Evolutionary conservation across 2,113 vertebrate species (phyloP).

Genomic region (Glareola pratincola): DNA sequence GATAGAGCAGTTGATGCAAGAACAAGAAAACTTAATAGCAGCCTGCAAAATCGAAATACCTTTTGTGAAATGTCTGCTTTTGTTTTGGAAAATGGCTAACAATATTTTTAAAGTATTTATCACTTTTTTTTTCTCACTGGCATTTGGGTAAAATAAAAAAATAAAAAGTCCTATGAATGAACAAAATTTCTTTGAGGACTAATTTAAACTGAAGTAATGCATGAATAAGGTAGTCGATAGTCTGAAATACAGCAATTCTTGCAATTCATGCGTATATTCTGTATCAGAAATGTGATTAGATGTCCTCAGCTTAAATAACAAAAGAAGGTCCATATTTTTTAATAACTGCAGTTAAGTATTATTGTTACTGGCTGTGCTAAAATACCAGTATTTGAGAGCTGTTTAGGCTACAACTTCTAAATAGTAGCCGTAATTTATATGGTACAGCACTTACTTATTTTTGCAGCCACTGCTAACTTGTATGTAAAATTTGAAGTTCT

Average conservation of each 20-base stretch:
- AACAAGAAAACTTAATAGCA: neutral
- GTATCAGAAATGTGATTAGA: neutral
- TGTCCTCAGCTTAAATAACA: neutral
- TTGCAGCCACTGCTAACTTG: neutral
- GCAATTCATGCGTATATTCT: neutral
- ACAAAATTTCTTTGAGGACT: neutral
- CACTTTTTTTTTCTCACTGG: neutral
- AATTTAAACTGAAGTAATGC: neutral
- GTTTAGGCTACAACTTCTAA: neutral
- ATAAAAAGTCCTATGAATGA: neutral
- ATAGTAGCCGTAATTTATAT: neutral
- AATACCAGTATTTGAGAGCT: neutral
- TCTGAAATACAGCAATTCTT: neutral
- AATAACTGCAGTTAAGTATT: neutral
- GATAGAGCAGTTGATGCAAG: neutral
- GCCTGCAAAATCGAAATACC: neutral
- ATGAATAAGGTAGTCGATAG: neutral
- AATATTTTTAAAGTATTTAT: neutral
- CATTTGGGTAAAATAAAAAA: neutral
- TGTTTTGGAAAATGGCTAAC: neutral
- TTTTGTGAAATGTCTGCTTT: neutral
- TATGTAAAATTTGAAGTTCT: neutral
- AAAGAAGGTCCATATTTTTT: neutral
- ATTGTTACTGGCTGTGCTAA: neutral
- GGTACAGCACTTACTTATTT: neutral